Percentiles rank a stretch among this genome's conserved stretches.
phyloP scores from a whole-genome alignment of 2,113 vertebrate genomes.

The Bagarius yarrelli region DNA sequence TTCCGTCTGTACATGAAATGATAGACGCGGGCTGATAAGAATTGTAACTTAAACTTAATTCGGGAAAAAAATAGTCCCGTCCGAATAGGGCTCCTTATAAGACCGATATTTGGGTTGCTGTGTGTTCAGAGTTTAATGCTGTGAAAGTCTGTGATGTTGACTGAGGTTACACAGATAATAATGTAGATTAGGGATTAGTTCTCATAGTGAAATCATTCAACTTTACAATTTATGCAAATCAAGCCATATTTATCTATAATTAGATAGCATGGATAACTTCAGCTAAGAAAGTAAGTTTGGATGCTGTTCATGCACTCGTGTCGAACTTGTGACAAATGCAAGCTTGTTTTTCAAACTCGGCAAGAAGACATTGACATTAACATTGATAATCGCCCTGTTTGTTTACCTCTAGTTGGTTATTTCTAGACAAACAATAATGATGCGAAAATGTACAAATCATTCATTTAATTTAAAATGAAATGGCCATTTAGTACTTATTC shows the following conservation, averaged over 20 bases:
- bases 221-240: background rate
- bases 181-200: background rate
- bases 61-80: too few species aligned
- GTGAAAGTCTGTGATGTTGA: background rate
- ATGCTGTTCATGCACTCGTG: background rate
- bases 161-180: background rate
- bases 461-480: background rate
- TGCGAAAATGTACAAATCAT: background rate
- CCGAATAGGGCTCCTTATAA: background rate
- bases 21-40: too few species aligned
- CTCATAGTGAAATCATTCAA: background rate
- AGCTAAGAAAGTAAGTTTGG: background rate
- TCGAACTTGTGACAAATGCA: background rate
- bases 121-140: background rate
- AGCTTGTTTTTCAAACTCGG: background rate
- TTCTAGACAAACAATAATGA: background rate
- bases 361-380: background rate
- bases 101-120: background rate
- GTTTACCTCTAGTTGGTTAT: background rate
- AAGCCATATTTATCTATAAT: background rate
- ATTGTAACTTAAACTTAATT: too few species aligned
- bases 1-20: too few species aligned
- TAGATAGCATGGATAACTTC: too few species aligned
- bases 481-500: background rate
- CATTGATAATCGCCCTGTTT: too few species aligned